Percentiles rank a stretch among this genome's conserved stretches.
Conservation (phyloP, 1,140 invertebrate genomes). For the Drosophila tani region DNA sequence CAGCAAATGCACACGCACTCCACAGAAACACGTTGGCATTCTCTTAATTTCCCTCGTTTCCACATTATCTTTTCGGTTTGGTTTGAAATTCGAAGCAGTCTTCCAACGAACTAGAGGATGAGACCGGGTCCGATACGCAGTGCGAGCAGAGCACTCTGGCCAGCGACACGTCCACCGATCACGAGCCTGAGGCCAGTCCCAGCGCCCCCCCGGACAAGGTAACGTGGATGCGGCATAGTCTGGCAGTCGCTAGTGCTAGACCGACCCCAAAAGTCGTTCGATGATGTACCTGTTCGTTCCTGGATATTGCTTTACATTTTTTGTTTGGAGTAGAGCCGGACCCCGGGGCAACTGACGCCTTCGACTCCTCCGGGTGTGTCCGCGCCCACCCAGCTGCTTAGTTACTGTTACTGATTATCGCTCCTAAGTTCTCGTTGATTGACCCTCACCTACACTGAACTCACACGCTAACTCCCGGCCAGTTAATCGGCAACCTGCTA, state of each 20-base stretch:
- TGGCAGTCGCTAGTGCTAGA: conserved; percentile 20
- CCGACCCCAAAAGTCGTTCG: conserved; percentile 7
- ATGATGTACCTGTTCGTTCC: conserved; percentile 32
- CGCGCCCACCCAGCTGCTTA: conserved; percentile 12
- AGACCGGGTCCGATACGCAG: conserved; percentile 60
- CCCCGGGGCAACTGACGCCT: background rate
- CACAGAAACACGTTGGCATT: conserved; percentile 28
- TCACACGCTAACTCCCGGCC: background rate
- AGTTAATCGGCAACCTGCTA: conserved; percentile 7
- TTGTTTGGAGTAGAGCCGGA: conserved; percentile 1
- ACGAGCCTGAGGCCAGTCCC: conserved; percentile 53
- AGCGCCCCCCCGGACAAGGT: conserved; percentile 52
- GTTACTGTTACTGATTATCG: conserved; percentile 13
- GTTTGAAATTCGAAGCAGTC: conserved; percentile 50
- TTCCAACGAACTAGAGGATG: conserved; percentile 67
- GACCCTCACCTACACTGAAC: conserved; percentile 4
- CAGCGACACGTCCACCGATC: conserved; percentile 71
- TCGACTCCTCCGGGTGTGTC: background rate
- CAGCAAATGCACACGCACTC: conserved; percentile 23
- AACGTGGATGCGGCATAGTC: conserved; percentile 43
- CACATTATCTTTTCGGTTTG: conserved; percentile 40
- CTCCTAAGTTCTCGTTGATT: conserved; percentile 8
- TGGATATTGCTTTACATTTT: conserved; percentile 20
- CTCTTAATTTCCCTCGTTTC: conserved; percentile 44
- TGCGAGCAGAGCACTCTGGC: conserved; percentile 68